Conservation (phyloP, 2,113 vertebrate genomes). For the Ramphastos sulfuratus region DNA sequence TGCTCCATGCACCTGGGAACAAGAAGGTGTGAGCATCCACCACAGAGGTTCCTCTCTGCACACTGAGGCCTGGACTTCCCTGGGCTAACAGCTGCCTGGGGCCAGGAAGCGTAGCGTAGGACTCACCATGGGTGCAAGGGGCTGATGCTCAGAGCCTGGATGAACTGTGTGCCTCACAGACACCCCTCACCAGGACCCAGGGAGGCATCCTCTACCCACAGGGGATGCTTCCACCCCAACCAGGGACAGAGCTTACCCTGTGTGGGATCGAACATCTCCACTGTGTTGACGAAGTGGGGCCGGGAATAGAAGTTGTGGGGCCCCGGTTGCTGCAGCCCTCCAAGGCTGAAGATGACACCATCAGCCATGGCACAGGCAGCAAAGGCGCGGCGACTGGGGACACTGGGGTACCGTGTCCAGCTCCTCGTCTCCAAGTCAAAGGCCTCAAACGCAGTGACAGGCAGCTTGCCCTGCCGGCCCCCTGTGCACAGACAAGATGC, state of each 20-base stretch:
- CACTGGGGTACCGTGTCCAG: conserved; percentile 91
- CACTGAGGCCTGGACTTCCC: background rate
- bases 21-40: background rate
- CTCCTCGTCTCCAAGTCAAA: conserved; percentile 92
- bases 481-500: conserved; percentile 69
- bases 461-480: conserved; percentile 95
- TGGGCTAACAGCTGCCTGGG: background rate
- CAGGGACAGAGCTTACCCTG: conserved; percentile 81
- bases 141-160: background rate
- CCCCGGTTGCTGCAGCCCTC: conserved; percentile 94
- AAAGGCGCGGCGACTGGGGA: conserved; percentile 96
- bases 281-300: conserved; percentile 96
- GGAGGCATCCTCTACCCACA: background rate
- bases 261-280: conserved; percentile 92
- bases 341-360: conserved; percentile 88
- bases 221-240: background rate
- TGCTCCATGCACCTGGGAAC: conserved; percentile 87
- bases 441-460: conserved; percentile 94
- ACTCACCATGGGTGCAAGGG: background rate
- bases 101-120: background rate
- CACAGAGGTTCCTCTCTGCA: fast-evolving
- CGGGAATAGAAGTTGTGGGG: conserved; percentile 99
- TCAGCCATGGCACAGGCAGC: conserved; percentile 87
- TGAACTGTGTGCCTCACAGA: background rate
- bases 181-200: background rate